Conservation (phyloP, 2,888 invertebrate genomes). For the Clusia tigrina region DNA sequence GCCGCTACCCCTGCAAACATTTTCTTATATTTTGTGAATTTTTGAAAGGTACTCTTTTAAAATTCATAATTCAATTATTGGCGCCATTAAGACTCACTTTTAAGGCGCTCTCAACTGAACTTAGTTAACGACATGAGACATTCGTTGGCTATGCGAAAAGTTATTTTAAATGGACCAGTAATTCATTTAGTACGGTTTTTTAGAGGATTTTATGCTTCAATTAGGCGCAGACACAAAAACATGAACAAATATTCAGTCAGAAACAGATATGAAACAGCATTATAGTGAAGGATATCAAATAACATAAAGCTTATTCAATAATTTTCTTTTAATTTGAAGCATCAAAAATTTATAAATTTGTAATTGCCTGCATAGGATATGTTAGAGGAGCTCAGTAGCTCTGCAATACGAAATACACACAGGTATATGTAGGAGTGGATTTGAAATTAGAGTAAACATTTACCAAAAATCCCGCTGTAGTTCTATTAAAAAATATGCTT, state of each 20-base stretch:
- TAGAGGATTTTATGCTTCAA: not conserved
- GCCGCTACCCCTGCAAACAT: no score
- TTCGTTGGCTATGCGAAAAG: not conserved
- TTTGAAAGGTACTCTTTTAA: constrained; percentile 12
- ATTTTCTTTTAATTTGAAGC: not conserved
- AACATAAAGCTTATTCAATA: not conserved
- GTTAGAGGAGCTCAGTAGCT: no score
- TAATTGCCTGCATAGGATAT: not conserved
- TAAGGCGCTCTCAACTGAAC: not conserved
- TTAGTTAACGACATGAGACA: not conserved
- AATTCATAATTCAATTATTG: constrained; percentile 9
- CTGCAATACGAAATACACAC: no score
- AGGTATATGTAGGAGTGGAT: no score
- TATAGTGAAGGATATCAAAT: constrained; percentile 4
- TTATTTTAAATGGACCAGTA: not conserved
- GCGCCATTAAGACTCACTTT: constrained; percentile 10
- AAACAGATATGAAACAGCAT: not conserved
- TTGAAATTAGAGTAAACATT: no score
- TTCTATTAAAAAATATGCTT: not conserved
- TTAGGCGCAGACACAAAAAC: not conserved
- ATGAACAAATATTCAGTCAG: not conserved
- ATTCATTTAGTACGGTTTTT: not conserved
- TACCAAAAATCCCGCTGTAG: not conserved
- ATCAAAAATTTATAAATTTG: not conserved
- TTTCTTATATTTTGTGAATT: no score